Evolutionary conservation across 2,113 vertebrate species (phyloP), one percentile per base, ranked within the genome.

Genomic region (Gadus macrocephalus): DNA sequence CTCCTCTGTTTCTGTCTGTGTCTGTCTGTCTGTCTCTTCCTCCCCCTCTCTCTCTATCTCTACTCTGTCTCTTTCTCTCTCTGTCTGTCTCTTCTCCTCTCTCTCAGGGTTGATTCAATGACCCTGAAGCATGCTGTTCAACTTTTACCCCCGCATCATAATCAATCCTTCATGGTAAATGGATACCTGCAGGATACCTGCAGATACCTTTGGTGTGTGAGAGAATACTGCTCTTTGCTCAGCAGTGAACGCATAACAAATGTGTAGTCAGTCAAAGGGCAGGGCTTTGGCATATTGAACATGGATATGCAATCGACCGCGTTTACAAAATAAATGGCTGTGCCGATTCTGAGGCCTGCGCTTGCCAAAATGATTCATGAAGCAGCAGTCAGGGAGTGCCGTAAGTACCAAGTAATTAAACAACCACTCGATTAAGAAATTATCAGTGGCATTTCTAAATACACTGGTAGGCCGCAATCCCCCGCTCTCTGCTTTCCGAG

Each of bases 291-390:
- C 74, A 73, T 82, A 82, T 79, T 80, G 82, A 80, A 84, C 86
- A 80, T 74, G 78, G 80, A 83, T 85, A 68, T 64, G 73, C 74
- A 83, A 78, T 83, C 63, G 77, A 70, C 78, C 75, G 78, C 73
- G 78, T 81, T 78, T 68, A 73, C 70, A 72, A 76, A 69, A 79
- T 80, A 72, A 84, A 84, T 77, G 78, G 63, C 3, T 11, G 22
- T 81, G 85, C 75, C 86, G 74, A 76, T 83, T 78, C 60, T 77
- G 5, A 58, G 16, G 42, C 55, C 55, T 20, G 77, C 66, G 19
- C 63, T 65, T 66, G 81, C 73, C 81, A 77, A 59, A 66, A 75
- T 80, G 85, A 83, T 73, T 83, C 77, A 75, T 75, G 73, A n/a
- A 62, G 59, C 68, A 75, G 16, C 73, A 74, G 77, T 70, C 70